phyloP scores from a whole-genome alignment of 1,140 invertebrate genomes.

The Metopolophium dirhodum region DNA sequence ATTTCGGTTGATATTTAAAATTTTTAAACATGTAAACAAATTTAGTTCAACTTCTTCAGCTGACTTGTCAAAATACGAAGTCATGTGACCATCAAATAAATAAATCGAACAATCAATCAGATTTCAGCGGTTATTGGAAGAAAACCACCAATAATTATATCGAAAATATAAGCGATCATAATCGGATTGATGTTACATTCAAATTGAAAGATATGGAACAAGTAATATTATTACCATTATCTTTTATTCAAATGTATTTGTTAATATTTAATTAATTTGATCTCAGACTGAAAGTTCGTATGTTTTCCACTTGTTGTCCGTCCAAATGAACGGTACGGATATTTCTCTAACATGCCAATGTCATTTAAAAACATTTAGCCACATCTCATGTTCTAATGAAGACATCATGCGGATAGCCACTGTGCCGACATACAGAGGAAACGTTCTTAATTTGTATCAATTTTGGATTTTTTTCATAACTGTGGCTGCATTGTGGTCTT shows the following conservation, averaged over 20 bases:
- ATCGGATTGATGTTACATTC: not conserved
- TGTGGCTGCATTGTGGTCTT: not conserved
- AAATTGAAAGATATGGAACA: not conserved
- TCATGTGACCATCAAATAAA: not conserved
- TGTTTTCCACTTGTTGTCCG: not conserved
- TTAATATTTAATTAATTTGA: not conserved
- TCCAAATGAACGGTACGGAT: not conserved
- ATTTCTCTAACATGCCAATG: not conserved
- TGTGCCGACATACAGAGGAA: not conserved
- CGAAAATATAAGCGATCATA: too few species aligned
- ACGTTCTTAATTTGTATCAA: conserved; percentile 26
- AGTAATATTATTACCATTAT: not conserved
- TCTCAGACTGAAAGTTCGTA: conserved; percentile 24
- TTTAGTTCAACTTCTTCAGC: not conserved
- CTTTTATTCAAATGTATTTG: not conserved
- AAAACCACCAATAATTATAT: not conserved
- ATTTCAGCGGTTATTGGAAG: not conserved
- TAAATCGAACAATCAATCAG: not conserved
- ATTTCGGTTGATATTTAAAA: not conserved
- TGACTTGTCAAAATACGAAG: not conserved
- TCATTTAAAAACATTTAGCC: not conserved
- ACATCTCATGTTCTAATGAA: not conserved
- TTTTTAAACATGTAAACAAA: not conserved
- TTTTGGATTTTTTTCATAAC: not conserved
- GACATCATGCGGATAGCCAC: not conserved